A percentile compares a stretch with the other conserved stretches of the same genome.
These are phyloP conservation scores for Ochotona princeps DNA, from an alignment of 2,113 vertebrate species.

Conservation along the genomic window DNA sequence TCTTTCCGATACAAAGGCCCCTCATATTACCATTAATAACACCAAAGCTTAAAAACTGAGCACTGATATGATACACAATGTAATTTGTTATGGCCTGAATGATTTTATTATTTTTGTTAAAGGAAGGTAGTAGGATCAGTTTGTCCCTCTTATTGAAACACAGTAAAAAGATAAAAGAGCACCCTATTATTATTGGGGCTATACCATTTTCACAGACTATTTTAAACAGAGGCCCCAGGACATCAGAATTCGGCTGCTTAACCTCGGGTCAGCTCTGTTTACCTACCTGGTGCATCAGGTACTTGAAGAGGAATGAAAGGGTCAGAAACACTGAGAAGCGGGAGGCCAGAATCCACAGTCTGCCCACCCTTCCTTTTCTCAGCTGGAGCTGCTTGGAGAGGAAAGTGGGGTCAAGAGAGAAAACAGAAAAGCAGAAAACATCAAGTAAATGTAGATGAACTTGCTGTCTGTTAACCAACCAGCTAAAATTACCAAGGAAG, in stretches of 20 bases:
- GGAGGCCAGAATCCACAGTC: conserved; percentile 87
- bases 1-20: background rate
- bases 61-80: background rate
- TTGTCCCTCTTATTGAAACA: conserved; percentile 1
- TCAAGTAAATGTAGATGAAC: conserved; percentile 60
- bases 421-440: conserved; percentile 77
- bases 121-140: background rate
- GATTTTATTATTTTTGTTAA: conserved; percentile 31
- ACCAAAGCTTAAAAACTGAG: background rate
- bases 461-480: conserved; percentile 12
- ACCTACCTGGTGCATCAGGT: conserved; percentile 92
- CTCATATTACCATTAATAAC: background rate
- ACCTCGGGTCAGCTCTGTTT: background rate
- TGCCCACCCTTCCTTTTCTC: conserved; percentile 89
- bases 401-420: conserved; percentile 64
- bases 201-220: background rate
- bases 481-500: conserved; percentile 50
- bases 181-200: background rate
- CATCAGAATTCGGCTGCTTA: conserved; percentile 1
- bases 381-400: conserved; percentile 81
- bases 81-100: background rate
- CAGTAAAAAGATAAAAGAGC: conserved; percentile 15
- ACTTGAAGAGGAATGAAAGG: conserved; percentile 91
- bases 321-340: conserved; percentile 91
- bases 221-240: conserved; percentile 39